phyloP scores from a whole-genome alignment of 2,113 vertebrate genomes.

The Jaculus jaculus region DNA sequence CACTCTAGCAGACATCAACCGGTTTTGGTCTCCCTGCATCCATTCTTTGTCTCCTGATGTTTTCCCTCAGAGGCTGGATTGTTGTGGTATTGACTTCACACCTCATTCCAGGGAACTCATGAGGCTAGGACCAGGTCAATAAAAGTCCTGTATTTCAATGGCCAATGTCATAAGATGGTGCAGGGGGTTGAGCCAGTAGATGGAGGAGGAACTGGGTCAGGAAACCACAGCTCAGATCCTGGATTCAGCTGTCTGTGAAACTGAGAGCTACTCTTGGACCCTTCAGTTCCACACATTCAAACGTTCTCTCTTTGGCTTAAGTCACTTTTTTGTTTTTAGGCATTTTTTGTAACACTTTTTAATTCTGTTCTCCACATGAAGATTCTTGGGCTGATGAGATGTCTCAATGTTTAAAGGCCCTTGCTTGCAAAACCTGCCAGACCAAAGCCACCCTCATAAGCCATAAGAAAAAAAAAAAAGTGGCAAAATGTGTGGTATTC shows the following conservation, averaged over 20 bases:
- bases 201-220: not conserved
- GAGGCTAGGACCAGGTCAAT: not conserved
- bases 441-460: too few species aligned
- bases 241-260: not conserved
- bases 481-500: too few species aligned
- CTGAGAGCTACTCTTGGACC: not conserved
- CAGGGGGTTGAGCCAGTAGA: not conserved
- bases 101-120: not conserved
- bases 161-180: not conserved
- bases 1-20: too few species aligned
- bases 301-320: not conserved
- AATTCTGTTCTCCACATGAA: too few species aligned
- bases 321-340: not conserved
- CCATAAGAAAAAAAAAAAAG: too few species aligned
- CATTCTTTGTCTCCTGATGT: not conserved
- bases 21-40: not conserved
- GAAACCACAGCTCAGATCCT: not conserved
- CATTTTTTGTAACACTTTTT: too few species aligned
- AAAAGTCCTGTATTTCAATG: not conserved
- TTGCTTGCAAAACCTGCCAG: too few species aligned
- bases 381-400: too few species aligned
- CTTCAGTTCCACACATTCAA: not conserved
- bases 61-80: not conserved
- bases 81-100: not conserved
- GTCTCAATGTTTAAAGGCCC: too few species aligned